Percentiles rank a stretch among this genome's conserved stretches.
Evolutionary conservation across 2,113 vertebrate genomes (phyloP).

Genomic region (Gymnarchus niloticus): DNA sequence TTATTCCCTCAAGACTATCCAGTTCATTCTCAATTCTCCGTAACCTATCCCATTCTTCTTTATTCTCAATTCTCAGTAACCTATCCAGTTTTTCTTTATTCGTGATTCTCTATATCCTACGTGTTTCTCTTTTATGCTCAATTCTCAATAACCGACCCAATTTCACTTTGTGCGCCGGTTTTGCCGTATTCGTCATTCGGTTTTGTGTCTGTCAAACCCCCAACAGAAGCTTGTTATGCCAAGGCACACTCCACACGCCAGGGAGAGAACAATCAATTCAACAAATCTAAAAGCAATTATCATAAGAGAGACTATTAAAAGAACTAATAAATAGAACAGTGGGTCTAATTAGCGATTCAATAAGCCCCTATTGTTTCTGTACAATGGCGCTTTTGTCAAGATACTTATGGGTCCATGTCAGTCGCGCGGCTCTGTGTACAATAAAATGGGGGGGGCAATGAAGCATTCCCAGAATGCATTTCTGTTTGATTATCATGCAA

Average conservation of each 20-base stretch:
- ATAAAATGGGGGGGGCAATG: background rate
- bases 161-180: background rate
- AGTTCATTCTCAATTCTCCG: background rate
- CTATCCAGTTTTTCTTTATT: background rate
- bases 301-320: conserved; percentile 33
- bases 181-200: background rate
- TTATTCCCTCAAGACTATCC: background rate
- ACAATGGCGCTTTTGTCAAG: background rate
- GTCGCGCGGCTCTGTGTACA: background rate
- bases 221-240: conserved; percentile 22
- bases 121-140: background rate
- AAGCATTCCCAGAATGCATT: background rate
- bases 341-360: conserved; percentile 20
- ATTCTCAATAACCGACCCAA: background rate
- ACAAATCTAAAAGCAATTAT: conserved; percentile 32
- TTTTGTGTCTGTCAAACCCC: conserved; percentile 1
- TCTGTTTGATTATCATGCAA: background rate
- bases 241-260: conserved; percentile 4
- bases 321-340: conserved; percentile 26
- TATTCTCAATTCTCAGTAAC: background rate
- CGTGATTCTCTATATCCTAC: background rate
- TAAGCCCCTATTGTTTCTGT: conserved; percentile 3
- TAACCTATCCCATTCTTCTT: background rate
- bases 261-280: conserved; percentile 23
- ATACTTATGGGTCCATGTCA: background rate